Base-by-base conservation (phyloP, 2,113 vertebrate species). In the Ivindomyrus marchei region DNA sequence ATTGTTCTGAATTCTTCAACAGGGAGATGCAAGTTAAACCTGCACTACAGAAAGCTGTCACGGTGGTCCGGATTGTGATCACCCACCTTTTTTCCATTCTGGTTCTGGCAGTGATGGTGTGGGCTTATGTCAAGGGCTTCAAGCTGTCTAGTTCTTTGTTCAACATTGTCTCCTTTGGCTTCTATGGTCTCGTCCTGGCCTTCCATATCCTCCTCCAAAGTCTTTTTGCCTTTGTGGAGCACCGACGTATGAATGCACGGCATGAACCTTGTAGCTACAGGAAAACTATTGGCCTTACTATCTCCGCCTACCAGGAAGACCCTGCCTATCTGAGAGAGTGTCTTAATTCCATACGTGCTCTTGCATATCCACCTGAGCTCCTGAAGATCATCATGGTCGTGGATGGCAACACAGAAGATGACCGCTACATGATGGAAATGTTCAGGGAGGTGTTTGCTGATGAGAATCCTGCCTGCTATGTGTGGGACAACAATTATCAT, bases 381-480 rank as follows among this genome's bases (percentile, higher is more conserved):
- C 92, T 98, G 70, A 96, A 95, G 13, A 92, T 98, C 90, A 94
- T 98, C 92, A 97, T 98, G 97, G 97, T 98, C 89, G 94, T 98
- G 46, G 97, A 98, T 1, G 97, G 97, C 58, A 98, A 98, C 94
- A 92, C 95, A 0, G 91, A 95, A 0, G 97, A 98, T 1, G 97
- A 98, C 93, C 92, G 52, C 2, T 98, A 98, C 92, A 98, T 98
- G 97, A 95, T 97, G 93, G 95, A 98, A 85, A 98, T 98, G 97
- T 98, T 98, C 93, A 94, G 83, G 21, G 96, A 98, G 92, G 94
- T 97, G 90, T 98, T 98, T 90, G 94, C 93, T 0, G 97, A 96
- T 31, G 94, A 96, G 88, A 95, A 97, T 88, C 95, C 96, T 0
- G 96, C 95, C 88, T 97, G 94, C 70, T 97, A 93, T 17, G 92